phyloP scores from a whole-genome alignment of 1,140 invertebrate species.

The Drosophila gunungcola region DNA sequence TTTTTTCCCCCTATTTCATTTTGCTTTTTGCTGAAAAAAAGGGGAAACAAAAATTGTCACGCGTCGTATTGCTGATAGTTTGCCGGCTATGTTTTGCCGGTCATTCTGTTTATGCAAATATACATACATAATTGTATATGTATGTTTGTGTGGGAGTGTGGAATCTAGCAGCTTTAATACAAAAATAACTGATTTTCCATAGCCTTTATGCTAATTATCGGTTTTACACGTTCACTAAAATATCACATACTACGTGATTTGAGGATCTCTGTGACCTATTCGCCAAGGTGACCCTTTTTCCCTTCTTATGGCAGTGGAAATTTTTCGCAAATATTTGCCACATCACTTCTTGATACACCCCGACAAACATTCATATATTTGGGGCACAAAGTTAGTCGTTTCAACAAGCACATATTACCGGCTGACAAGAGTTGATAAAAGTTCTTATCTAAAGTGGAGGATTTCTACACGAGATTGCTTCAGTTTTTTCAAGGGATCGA shows the following conservation, averaged over 20 bases:
- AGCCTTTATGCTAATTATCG: conserved; percentile 1
- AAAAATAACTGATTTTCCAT: conserved; percentile 9
- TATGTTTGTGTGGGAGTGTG: conserved; percentile 12
- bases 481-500: background rate
- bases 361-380: background rate
- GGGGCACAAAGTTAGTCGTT: background rate
- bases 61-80: conserved; percentile 41
- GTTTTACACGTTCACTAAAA: too few species aligned
- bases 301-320: conserved; percentile 28
- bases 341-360: conserved; percentile 7
- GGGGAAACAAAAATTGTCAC: conserved; percentile 16
- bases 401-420: conserved; percentile 1
- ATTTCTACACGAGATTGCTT: conserved; percentile 9
- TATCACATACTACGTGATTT: background rate
- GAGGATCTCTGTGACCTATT: conserved; percentile 2
- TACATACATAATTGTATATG: background rate
- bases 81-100: conserved; percentile 33
- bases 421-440: conserved; percentile 20
- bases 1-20: conserved; percentile 12
- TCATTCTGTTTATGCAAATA: background rate
- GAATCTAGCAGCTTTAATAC: background rate
- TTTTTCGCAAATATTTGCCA: conserved; percentile 28
- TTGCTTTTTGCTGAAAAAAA: conserved; percentile 4
- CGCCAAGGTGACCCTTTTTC: conserved; percentile 63
- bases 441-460: conserved; percentile 23